Evolutionary conservation across 2,797 vertebrate species (phyloP).

Genomic region (Podarcis siculus): DNA sequence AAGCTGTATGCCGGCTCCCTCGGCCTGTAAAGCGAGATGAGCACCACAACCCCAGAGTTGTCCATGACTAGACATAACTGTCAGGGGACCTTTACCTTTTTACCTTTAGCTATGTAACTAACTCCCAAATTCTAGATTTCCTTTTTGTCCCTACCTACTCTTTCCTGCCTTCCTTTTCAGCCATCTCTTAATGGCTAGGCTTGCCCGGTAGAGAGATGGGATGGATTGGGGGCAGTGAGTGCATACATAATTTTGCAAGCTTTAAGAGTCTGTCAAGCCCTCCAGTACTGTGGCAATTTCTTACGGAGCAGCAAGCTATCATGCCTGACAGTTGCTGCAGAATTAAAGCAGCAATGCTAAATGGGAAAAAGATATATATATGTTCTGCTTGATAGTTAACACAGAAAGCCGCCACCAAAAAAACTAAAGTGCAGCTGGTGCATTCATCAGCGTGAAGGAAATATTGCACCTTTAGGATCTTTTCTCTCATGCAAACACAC

Average conservation of each 20-base stretch:
- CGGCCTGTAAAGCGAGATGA: too few relatives aligned
- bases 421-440: conserved; percentile 61
- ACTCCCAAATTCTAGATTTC: too few relatives aligned
- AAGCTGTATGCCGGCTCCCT: too few relatives aligned
- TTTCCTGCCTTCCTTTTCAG: too few relatives aligned
- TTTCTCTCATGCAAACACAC: conserved; percentile 11
- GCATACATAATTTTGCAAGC: conserved; percentile 62
- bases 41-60: too few relatives aligned
- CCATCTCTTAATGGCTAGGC: conserved; percentile 16
- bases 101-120: too few relatives aligned
- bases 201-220: conserved; percentile 46
- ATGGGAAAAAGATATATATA: conserved; percentile 51
- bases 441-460: conserved; percentile 64
- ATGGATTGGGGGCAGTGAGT: conserved; percentile 28
- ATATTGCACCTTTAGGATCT: conserved; percentile 60
- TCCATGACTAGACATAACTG: too few relatives aligned
- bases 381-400: conserved; percentile 63
- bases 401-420: conserved; percentile 67
- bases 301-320: conserved; percentile 62
- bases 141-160: too few relatives aligned
- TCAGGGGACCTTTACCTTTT: too few relatives aligned
- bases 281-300: conserved; percentile 54
- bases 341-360: conserved; percentile 72
- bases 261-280: conserved; percentile 67
- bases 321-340: conserved; percentile 65